Base-by-base conservation (phyloP, 2,888 invertebrate species). In the Chydorus sphaericus region DNA sequence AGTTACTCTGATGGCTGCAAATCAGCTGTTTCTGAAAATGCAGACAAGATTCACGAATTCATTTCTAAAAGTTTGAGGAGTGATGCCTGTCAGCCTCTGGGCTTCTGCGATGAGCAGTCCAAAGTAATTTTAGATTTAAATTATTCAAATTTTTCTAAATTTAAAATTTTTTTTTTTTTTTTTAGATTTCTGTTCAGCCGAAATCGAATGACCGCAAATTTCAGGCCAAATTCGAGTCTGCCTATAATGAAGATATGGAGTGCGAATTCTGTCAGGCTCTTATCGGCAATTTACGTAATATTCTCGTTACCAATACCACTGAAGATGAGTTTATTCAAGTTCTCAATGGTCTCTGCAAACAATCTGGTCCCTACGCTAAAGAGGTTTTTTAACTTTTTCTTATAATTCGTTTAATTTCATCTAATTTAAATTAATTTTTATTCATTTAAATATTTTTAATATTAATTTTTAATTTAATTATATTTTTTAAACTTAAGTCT, bases 181-280 rank as follows among this genome's bases (percentile, higher is more conserved):
- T n/a, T n/a, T n/a, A n/a, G n/a, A 37, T 52, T 26, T 26, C 36
- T 6, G 37, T 52, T 20, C 52, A 37, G 8, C 52, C 52, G 2
- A 1, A 36, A 37, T 52, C 52, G 18, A 52, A 52, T 36, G 52
- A 52, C 52, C 30, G 37, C 16, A 52, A 52, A 20, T 29, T 54
- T 11, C 44, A 39, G 5, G 44, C 54, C 33, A 54, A 55, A 30
- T 16, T 36, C 28, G 44, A 48, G 7, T 16, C 38, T n/a, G 20
- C 7, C n/a, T 5, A 26, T 3, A 61, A 62, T n/a, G 63, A 62
- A 48, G 65, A 66, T 18, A 57, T 65, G 33, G 63, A 88, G 1
- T 91, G 92, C 67, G 84, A 89, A 64, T 75, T 92, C 56, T 92
- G 91, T 69, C 81, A 86, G 64, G 85, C 88, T 67, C 70, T 92